Percentiles rank a stretch among this genome's conserved stretches.
Conservation (phyloP, 1,140 invertebrate genomes). For the Zaprionus nigranus region DNA sequence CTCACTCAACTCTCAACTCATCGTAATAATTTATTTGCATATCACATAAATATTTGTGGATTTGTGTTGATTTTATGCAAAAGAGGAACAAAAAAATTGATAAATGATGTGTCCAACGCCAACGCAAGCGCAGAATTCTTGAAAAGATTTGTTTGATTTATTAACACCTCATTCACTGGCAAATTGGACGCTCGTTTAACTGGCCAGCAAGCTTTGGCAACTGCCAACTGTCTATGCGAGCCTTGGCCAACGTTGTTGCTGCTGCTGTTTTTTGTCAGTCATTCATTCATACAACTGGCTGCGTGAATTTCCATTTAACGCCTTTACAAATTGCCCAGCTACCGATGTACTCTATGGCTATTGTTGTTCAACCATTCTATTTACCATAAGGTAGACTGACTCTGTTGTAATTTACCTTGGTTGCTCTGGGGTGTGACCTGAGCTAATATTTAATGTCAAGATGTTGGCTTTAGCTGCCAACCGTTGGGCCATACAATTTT, state of each 20-base stretch:
- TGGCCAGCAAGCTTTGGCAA: conserved; percentile 22
- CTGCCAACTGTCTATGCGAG: conserved; percentile 2
- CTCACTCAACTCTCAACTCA: conserved; percentile 28
- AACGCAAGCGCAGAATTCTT: conserved; percentile 60
- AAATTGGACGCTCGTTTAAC: conserved; percentile 51
- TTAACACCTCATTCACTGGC: conserved; percentile 65
- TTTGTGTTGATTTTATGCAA: conserved; percentile 62
- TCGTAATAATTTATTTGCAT: conserved; percentile 38
- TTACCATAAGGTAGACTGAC: not conserved
- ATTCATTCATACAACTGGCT: not conserved
- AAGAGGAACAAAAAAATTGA: conserved; percentile 40
- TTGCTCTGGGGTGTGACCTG: not conserved
- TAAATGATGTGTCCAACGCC: conserved; percentile 52
- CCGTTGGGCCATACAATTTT: not conserved
- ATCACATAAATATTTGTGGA: conserved; percentile 52
- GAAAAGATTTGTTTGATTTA: conserved; percentile 71
- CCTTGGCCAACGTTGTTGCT: conserved; percentile 24
- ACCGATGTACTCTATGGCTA: conserved; percentile 16
- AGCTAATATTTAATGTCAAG: conserved; percentile 5
- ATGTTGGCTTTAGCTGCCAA: not conserved
- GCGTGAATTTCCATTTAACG: conserved; percentile 69
- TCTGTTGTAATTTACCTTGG: conserved; percentile 7
- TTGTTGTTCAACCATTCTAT: conserved; percentile 16
- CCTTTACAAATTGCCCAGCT: conserved; percentile 51
- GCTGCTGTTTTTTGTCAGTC: conserved; percentile 6